Base-by-base conservation (phyloP, 2,797 vertebrate species). In the Leuciscus waleckii region DNA sequence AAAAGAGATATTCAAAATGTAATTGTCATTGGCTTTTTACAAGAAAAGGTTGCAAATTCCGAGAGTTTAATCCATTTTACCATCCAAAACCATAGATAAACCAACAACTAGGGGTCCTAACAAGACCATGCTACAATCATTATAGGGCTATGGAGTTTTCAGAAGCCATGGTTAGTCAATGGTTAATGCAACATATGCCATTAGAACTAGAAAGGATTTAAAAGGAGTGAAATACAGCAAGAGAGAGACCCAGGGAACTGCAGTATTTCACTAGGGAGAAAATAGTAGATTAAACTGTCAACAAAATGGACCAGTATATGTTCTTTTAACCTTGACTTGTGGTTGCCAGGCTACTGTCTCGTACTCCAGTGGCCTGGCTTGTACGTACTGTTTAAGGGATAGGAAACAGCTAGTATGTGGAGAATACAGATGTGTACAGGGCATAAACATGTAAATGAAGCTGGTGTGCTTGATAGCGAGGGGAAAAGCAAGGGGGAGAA, bases 301-400 rank as follows among this genome's bases (percentile, higher is more conserved):
- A 41, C 16, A 81, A 82, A 58, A 76, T 16, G 41, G 7, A 39
- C 7, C 37, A 9, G 35, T 23, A 67, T 83, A 39, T 61, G 35
- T 75, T 54, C 10, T 82, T 74, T 58, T 85, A 79, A 73, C 68
- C 68, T 81, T 88, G 69, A 83, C 63, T 68, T 80, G 68, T 70
- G 70, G 70, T 83, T 83, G 58, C 82, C 58, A 82, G 75, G 80
- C 46, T 81, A 81, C 76, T 17, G 41, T 67, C 23, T 51, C 35
- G 37, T 77, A 79, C 35, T 61, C 71, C 17, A 75, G 39, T 81
- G 81, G 51, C 81, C 71, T 46, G 84, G 75, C 26, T 68, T 21
- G 37, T 69, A 43, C 9, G 10, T 41, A n/a, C 11, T 13, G 37
- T 58, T 75, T 58, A 32, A 23, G 65, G 35, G 83, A 82, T 58